Conservation (phyloP, 2,113 vertebrate genomes). For the Columba livia region DNA sequence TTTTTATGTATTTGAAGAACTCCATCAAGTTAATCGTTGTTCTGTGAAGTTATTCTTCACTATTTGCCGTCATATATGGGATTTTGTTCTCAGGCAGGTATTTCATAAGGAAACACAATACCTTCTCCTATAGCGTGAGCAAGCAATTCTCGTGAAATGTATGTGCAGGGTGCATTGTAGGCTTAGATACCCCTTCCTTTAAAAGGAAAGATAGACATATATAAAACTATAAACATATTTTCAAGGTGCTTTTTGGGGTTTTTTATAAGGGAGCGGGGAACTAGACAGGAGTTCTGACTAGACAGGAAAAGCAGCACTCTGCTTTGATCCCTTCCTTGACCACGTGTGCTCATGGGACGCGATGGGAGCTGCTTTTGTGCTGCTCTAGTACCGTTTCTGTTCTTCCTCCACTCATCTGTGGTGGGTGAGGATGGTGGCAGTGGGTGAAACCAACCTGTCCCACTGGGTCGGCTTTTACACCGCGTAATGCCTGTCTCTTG, state of each 20-base stretch:
- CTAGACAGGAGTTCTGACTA: neutral
- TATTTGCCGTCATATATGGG: neutral
- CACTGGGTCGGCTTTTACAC: neutral
- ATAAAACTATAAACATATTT: neutral
- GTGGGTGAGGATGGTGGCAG: neutral
- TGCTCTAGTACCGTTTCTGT: neutral
- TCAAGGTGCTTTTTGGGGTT: neutral
- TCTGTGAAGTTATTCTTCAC: neutral
- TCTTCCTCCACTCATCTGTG: neutral
- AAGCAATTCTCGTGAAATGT: neutral
- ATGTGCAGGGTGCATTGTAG: too few species aligned
- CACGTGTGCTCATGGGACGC: fast-evolving
- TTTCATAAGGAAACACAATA: neutral
- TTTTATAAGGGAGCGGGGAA: neutral
- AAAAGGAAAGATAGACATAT: neutral
- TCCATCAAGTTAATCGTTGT: neutral
- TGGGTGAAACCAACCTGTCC: too few species aligned
- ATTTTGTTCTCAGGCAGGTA: neutral
- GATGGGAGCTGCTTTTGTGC: neutral
- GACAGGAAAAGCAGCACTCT: neutral
- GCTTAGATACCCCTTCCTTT: neutral
- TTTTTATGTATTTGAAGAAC: neutral
- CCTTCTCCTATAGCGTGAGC: neutral
- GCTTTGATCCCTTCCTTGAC: neutral
- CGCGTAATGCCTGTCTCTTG: neutral